These are phyloP conservation scores for Pyralis farinalis DNA, from an alignment of 2,888 invertebrate species.

Conservation along the genomic window DNA sequence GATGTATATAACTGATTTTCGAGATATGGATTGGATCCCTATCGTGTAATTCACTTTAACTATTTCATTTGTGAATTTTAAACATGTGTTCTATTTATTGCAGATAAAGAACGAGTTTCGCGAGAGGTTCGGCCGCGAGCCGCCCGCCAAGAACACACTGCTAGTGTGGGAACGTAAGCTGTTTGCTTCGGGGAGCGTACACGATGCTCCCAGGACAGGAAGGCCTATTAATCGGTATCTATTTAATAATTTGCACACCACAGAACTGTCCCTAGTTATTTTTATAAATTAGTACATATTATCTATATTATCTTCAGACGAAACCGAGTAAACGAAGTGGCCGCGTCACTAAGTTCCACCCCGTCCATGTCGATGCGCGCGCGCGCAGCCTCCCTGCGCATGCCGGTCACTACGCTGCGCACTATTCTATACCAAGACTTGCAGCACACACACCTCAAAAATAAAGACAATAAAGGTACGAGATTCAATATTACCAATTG, in stretches of 20 bases:
- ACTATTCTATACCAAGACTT: conserved; percentile 53
- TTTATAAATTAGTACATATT: no score
- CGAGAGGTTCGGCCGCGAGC: conserved; percentile 52
- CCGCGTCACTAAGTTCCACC: conserved; percentile 46
- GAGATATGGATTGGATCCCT: no score
- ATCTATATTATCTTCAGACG: no score
- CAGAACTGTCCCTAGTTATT: no score
- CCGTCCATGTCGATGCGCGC: conserved; percentile 60
- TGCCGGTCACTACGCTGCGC: conserved; percentile 56
- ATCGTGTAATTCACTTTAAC: no score
- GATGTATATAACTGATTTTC: no score
- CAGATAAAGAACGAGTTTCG: conserved; percentile 61
- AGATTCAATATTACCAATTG: no score
- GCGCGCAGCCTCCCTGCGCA: conserved; percentile 47
- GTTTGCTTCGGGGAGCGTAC: conserved; percentile 56
- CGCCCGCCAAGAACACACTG: conserved; percentile 56
- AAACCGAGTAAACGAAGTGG: conserved; percentile 47
- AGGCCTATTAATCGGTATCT: conserved; percentile 45
- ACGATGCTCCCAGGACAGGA: conserved; percentile 57
- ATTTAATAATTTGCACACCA: no score
- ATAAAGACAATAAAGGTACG: no score
- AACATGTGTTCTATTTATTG: conserved; percentile 28
- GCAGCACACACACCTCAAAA: conserved; percentile 3
- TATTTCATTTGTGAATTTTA: no score
- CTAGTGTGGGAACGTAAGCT: conserved; percentile 58